phyloP scores from a whole-genome alignment of 1,140 invertebrate genomes.

The Sarcophaga peregrina region DNA sequence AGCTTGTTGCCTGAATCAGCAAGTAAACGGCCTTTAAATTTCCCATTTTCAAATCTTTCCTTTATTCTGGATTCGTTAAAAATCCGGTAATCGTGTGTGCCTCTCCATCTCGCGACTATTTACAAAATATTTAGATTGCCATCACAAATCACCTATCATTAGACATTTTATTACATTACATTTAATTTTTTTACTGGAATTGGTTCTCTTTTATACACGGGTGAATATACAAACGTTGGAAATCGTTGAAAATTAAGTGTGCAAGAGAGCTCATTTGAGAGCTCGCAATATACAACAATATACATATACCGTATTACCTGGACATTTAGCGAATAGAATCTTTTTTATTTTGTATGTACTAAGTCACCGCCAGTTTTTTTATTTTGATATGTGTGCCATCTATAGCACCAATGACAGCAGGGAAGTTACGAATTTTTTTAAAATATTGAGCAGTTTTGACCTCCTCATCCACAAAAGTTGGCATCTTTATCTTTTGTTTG shows the following conservation, averaged over 20 bases:
- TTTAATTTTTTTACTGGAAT: too few species aligned
- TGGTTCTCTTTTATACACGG: too few species aligned
- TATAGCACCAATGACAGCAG: not conserved
- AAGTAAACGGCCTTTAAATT: too few species aligned
- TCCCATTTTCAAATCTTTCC: not conserved
- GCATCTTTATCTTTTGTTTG: not conserved
- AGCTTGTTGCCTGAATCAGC: too few species aligned
- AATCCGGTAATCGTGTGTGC: not conserved
- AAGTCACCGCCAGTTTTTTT: not conserved
- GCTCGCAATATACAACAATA: too few species aligned
- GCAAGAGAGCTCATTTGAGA: too few species aligned
- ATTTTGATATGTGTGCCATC: too few species aligned
- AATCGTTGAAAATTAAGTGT: too few species aligned
- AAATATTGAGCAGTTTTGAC: not conserved
- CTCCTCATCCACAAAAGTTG: too few species aligned
- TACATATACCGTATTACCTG: not conserved
- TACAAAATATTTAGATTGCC: not conserved
- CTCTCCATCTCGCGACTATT: not conserved
- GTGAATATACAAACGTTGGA: too few species aligned
- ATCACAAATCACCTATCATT: not conserved
- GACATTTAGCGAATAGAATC: not conserved
- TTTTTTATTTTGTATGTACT: not conserved
- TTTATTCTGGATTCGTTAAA: not conserved
- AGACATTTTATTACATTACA: too few species aligned
- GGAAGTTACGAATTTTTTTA: not conserved